Evolutionary conservation across 2,113 vertebrate species (phyloP).

Genomic region (Fulica atra): DNA sequence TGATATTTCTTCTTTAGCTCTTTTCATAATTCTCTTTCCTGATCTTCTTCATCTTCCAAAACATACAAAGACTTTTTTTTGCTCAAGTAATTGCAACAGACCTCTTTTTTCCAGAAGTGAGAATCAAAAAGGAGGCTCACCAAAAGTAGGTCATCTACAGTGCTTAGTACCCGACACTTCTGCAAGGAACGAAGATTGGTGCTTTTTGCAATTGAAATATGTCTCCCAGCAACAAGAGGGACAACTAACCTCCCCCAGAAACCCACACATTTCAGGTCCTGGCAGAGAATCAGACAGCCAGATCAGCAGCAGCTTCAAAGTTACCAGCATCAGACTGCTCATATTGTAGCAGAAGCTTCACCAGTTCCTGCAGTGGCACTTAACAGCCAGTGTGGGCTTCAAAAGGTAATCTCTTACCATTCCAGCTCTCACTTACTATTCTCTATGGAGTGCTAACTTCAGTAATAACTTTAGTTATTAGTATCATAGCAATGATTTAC

Average conservation of each 20-base stretch:
- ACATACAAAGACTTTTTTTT: background rate
- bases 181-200: constrained; percentile 51
- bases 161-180: constrained; percentile 13
- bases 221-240: constrained; percentile 68
- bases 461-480: background rate
- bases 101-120: background rate
- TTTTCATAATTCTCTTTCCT: background rate
- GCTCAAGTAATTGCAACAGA: background rate
- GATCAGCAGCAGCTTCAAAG: constrained; percentile 64
- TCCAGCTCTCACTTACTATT: background rate
- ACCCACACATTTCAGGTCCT: constrained; percentile 52
- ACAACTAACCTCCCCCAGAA: constrained; percentile 55
- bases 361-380: constrained; percentile 24
- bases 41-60: background rate
- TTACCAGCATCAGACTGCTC: constrained; percentile 46
- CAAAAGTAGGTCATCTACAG: constrained; percentile 57
- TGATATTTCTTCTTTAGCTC: background rate
- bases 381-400: constrained; percentile 12
- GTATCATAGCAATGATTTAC: background rate
- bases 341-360: constrained; percentile 31
- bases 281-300: constrained; percentile 56
- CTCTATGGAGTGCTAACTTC: background rate
- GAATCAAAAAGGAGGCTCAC: constrained; percentile 36
- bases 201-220: constrained; percentile 62
- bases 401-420: constrained; percentile 24